Conservation (phyloP, 1,140 invertebrate genomes). For the Ceratoteleas bidentatus region DNA sequence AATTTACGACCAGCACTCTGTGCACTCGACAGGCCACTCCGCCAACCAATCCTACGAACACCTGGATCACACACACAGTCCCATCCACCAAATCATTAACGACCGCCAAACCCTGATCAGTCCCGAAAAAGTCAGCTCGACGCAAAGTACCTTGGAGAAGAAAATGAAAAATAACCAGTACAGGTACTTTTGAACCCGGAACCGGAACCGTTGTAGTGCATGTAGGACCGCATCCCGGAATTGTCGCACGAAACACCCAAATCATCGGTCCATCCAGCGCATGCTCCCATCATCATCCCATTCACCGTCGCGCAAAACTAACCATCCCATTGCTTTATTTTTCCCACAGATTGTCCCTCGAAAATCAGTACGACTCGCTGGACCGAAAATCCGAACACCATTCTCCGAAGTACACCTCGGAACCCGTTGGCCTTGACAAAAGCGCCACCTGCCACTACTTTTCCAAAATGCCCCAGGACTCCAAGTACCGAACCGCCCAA, state of each 20-base stretch:
- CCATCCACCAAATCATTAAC: conserved; percentile 67
- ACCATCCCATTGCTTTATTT: neutral
- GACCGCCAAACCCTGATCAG: conserved; percentile 74
- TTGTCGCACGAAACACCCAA: too few species aligned
- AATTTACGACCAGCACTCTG: conserved; percentile 55
- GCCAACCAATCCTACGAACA: conserved; percentile 70
- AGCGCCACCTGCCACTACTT: conserved; percentile 73
- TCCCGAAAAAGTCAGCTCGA: conserved; percentile 76
- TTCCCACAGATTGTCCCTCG: conserved; percentile 25
- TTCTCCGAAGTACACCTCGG: conserved; percentile 54
- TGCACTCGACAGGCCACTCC: conserved; percentile 39
- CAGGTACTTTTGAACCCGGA: conserved; percentile 15
- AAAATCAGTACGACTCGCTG: conserved; percentile 66
- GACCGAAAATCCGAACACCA: conserved; percentile 64
- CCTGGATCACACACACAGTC: conserved; percentile 68
- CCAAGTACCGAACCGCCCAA: too few species aligned
- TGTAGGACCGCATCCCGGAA: too few species aligned
- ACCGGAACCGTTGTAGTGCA: too few species aligned
- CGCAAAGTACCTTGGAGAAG: conserved; percentile 75
- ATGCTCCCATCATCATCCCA: too few species aligned
- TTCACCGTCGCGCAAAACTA: too few species aligned
- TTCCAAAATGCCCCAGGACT: too few species aligned
- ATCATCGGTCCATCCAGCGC: too few species aligned
- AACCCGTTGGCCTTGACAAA: conserved; percentile 61
- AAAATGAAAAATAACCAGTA: conserved; percentile 74